These are phyloP conservation scores for Calycopis cecrops DNA, from an alignment of 1,140 invertebrate genomes.

Conservation along the genomic window DNA sequence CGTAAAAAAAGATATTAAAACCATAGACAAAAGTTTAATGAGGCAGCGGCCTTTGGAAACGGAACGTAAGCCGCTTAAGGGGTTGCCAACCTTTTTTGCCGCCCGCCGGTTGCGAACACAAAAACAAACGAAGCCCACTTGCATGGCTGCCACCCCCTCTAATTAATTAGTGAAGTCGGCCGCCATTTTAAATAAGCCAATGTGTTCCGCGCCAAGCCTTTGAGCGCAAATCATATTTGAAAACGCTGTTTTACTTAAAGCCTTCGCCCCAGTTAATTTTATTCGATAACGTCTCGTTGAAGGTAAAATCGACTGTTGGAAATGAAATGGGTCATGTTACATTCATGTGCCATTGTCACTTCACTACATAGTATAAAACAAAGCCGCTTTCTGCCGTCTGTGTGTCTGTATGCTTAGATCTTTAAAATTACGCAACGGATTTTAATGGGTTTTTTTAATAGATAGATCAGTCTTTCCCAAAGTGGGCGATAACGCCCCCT, in stretches of 20 bases:
- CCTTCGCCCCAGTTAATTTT: background rate
- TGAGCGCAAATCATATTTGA: background rate
- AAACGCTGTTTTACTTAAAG: background rate
- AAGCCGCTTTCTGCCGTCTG: too few species aligned
- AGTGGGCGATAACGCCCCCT: too few species aligned
- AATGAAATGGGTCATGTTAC: too few species aligned
- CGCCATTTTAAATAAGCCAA: conserved; percentile 9
- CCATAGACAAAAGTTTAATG: conserved; percentile 18
- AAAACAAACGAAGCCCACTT: conserved; percentile 39
- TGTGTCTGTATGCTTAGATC: too few species aligned
- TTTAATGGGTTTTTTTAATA: too few species aligned
- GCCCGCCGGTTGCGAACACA: conserved; percentile 25
- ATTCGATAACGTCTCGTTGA: too few species aligned
- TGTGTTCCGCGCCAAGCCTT: background rate
- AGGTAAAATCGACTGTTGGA: too few species aligned
- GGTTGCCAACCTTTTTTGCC: conserved; percentile 30
- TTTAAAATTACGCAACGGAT: too few species aligned
- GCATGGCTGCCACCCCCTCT: conserved; percentile 45
- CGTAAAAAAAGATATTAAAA: background rate
- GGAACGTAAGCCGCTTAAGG: conserved; percentile 27
- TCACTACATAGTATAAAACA: too few species aligned
- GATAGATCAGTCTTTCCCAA: too few species aligned
- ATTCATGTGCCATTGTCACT: too few species aligned
- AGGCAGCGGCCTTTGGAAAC: conserved; percentile 15
- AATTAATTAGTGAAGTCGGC: conserved; percentile 44